These are phyloP conservation scores for Diaprepes abbreviatus DNA, from an alignment of 2,888 invertebrate genomes.

Conservation along the genomic window DNA sequence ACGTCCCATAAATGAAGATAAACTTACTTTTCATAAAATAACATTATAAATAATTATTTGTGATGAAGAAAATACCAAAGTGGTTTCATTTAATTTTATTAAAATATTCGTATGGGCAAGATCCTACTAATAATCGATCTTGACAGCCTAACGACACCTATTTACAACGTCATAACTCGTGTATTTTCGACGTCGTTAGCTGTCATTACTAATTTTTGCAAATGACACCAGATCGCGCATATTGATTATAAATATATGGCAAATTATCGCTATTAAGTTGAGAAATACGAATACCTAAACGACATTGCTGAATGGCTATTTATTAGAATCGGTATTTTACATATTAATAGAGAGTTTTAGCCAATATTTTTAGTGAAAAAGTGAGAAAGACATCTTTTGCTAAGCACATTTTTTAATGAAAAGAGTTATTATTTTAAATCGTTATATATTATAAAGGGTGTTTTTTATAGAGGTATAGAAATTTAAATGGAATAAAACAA, in stretches of 20 bases:
- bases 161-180: constrained; percentile 44
- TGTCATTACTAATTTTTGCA: constrained; percentile 44
- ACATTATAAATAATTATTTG: too few species aligned
- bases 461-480: too few species aligned
- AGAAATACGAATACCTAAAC: constrained; percentile 34
- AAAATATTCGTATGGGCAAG: constrained; percentile 21
- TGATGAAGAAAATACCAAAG: too few species aligned
- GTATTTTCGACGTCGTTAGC: constrained; percentile 21
- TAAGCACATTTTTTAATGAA: too few species aligned
- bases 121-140: constrained; percentile 33
- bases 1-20: too few species aligned
- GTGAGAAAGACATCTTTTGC: too few species aligned
- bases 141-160: constrained; percentile 46
- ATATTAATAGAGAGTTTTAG: constrained; percentile 25
- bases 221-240: constrained; percentile 42
- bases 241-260: constrained; percentile 41
- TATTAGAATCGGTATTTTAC: constrained; percentile 31
- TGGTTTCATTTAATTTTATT: constrained; percentile 26
- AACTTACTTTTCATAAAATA: too few species aligned
- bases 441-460: too few species aligned
- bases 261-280: constrained; percentile 41
- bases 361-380: background rate
- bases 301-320: constrained; percentile 38
- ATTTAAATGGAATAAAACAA: too few species aligned
- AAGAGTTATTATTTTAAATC: too few species aligned